Evolutionary conservation across 2,113 vertebrate genomes (phyloP), one percentile per base, ranked within the genome.

Genomic region (Bagarius yarrelli): DNA sequence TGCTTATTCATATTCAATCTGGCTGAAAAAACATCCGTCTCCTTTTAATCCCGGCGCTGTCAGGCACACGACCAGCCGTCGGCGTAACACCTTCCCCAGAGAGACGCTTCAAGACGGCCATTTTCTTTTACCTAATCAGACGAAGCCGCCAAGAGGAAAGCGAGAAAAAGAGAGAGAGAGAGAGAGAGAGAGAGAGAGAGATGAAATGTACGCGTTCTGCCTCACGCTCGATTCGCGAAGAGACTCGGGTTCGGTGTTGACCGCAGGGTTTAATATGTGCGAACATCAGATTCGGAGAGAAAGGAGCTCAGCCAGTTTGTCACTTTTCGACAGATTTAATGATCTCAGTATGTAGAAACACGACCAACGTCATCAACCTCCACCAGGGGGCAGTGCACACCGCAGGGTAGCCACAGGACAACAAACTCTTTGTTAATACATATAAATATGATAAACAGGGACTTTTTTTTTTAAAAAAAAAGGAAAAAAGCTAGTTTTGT

Each of bases 381-480:
- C 93, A 92, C 91, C 80, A 94, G 93, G 92, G 92, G 93, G 91
- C 93, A 93, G 90, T 93, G 84, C 93, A 90, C 90, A 80, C 91
- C 91, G 90, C 85, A 86, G 74, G 44, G 83, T 79, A 90, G 84
- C 18, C 84, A 85, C 78, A 61, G 87, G 76, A 69, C 78, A 88
- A 86, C 23, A 19, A 6, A 80, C 61, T 71, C 78, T 83, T 87
- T 87, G 80, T 88, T 89, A 86, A 89, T 89, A 84, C 83, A 82
- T 83, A 87, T 83, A 64, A 71, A 86, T 81, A 90, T 85, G 75
- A 88, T 86, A 81, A 87, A 85, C 84, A 84, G 81, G 81, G 81
- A 64, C 87, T 82, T 84, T 78, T 79, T 84, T 63, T 75, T 83
- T 85, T 84, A 40, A 40, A 40, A 40, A 40, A 40, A 40, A 3